Evolutionary conservation across 2,113 vertebrate species (phyloP).

Genomic region (Triplophysa rosa): DNA sequence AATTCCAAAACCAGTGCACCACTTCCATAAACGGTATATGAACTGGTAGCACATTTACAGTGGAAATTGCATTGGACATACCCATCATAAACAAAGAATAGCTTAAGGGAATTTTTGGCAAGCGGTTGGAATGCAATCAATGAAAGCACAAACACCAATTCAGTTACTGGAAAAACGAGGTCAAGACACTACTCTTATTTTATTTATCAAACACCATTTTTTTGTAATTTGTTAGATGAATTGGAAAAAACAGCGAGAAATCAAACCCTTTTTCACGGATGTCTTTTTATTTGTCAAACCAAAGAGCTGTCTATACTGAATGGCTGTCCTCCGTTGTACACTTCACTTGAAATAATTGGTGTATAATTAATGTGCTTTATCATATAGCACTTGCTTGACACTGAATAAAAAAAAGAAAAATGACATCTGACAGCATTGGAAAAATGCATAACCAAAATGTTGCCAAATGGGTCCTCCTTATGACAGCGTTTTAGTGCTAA

Average conservation of each 20-base stretch:
- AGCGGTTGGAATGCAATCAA: not conserved
- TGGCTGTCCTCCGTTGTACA: constrained; percentile 70
- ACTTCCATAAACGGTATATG: not conserved
- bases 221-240: not conserved
- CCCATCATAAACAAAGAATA: not conserved
- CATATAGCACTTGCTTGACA: constrained; percentile 65
- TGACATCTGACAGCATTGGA: constrained; percentile 52
- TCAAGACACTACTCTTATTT: not conserved
- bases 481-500: too few relatives aligned
- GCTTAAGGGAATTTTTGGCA: not conserved
- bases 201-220: not conserved
- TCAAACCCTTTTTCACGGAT: constrained; percentile 66
- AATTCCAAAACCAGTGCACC: too few relatives aligned
- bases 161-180: not conserved
- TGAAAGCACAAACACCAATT: not conserved
- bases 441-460: constrained; percentile 54
- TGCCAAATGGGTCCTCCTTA: constrained; percentile 45
- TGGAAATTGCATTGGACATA: too few relatives aligned
- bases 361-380: constrained; percentile 62
- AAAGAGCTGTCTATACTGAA: constrained; percentile 69
- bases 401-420: constrained; percentile 55
- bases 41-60: not conserved
- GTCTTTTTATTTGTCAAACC: constrained; percentile 79
- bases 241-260: not conserved
- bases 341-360: constrained; percentile 63